phyloP scores from a whole-genome alignment of 1,140 invertebrate genomes.

The Drosophila virilis region DNA sequence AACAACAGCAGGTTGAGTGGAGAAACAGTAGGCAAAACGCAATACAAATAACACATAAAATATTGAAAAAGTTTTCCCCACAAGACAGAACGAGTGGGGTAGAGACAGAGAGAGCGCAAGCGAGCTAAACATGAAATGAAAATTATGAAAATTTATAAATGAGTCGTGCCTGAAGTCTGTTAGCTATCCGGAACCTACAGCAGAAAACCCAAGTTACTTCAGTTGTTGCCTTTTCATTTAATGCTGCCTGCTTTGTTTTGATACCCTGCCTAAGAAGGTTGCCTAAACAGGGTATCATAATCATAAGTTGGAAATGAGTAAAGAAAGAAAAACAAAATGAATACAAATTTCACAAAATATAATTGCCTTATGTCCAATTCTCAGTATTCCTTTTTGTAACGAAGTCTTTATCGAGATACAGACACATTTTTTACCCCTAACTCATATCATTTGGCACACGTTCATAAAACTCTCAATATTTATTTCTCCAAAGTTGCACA shows the following conservation, averaged over 20 bases:
- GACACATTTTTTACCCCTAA: too few species aligned
- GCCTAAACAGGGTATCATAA: background rate
- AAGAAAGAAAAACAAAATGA: too few species aligned
- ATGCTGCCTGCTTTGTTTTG: slow-evolving; percentile 14
- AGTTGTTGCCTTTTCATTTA: background rate
- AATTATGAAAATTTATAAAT: slow-evolving; percentile 75
- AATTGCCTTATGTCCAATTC: too few species aligned
- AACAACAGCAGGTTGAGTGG: slow-evolving; percentile 58
- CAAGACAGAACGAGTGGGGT: background rate
- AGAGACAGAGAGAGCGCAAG: background rate
- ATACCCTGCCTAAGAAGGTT: slow-evolving; percentile 1
- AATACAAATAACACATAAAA: slow-evolving; percentile 81
- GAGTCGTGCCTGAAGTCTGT: slow-evolving; percentile 41
- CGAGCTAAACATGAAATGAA: slow-evolving; percentile 44
- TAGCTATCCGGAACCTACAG: background rate
- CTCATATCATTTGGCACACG: too few species aligned
- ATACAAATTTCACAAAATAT: too few species aligned
- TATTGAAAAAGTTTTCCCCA: slow-evolving; percentile 71
- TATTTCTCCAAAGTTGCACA: too few species aligned
- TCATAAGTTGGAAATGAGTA: too few species aligned
- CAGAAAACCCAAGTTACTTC: slow-evolving; percentile 3
- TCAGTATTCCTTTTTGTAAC: too few species aligned
- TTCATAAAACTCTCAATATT: too few species aligned
- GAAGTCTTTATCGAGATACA: too few species aligned
- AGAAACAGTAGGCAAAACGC: slow-evolving; percentile 63